Base-by-base conservation (phyloP, 2,888 invertebrate genomes). In the Drosophila villosipedis region DNA sequence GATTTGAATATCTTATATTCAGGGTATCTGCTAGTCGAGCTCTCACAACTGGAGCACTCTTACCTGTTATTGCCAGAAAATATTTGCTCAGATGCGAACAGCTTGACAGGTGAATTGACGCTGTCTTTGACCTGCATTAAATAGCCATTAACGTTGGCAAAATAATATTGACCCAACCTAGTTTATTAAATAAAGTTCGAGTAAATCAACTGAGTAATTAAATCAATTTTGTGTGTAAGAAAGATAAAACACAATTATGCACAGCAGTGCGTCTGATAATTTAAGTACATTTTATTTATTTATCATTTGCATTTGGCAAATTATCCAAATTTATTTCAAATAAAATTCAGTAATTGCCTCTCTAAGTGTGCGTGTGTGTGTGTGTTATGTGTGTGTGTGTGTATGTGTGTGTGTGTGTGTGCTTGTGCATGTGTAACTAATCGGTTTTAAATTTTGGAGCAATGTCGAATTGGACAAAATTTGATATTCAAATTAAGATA, bases 401-500 rank as follows among this genome's bases (percentile, higher is more conserved):
- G 28, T 3, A 14, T 37, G 16, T 19, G 19, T 3, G 16, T 16
- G 37, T 16, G 37, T 37, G 37, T 37, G 37, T 53, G 14, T n/a
- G 49, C 2, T 16, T 43, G 16, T 39, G 7, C 16, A 22, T 55
- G 43, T 31, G 41, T 33, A 37, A 37, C 25, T 75, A 80, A 81
- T 81, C 65, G 58, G 30, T 55, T 71, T 81, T 63, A 62, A 52
- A 69, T 53, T 69, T 62, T 19, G 12, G 49, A 31, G 47, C 62
- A 55, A 65, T 66, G 59, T 19, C 54, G 66, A 89, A 83, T 89
- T 83, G 33, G 10, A n/a, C 72, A 57, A 69, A 76, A 86, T 76
- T 86, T 72, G 81, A 89, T 79, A 76, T 89, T 76, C 69, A 69
- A 89, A 73, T 86, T 65, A 31, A 67, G 73, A 86, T 83, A 76